A percentile compares a stretch with the other conserved stretches of the same genome.
Evolutionary conservation across 35 echinoderm and acorn worm species (phyloP).

Genomic region (Lytechinus pictus): DNA sequence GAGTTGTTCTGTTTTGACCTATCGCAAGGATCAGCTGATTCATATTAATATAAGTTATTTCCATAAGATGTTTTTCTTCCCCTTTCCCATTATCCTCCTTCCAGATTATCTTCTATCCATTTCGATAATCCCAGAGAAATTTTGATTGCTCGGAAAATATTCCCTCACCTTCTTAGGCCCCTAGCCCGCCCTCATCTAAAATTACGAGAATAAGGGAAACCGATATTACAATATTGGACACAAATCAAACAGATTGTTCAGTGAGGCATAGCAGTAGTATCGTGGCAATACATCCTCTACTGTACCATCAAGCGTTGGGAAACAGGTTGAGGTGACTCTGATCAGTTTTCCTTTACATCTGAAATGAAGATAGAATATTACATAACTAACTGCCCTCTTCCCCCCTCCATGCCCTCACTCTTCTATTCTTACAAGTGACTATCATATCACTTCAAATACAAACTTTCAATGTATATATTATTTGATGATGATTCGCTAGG

Average conservation of each 20-base stretch:
- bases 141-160: background rate
- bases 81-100: too few relatives aligned
- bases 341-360: background rate
- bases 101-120: too few relatives aligned
- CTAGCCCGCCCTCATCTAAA: background rate
- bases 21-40: too few relatives aligned
- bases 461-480: too few relatives aligned
- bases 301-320: background rate
- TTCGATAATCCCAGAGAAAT: background rate
- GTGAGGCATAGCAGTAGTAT: background rate
- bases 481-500: too few relatives aligned
- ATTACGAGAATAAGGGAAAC: background rate
- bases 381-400: background rate
- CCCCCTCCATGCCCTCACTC: background rate
- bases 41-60: too few relatives aligned
- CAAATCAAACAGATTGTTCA: background rate
- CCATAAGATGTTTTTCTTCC: too few relatives aligned
- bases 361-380: background rate
- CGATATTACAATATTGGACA: conserved; percentile 2
- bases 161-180: background rate
- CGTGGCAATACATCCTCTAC: conserved; percentile 4
- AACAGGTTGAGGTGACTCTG: background rate
- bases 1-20: too few relatives aligned
- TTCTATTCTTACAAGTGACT: too few relatives aligned
- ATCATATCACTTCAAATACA: too few relatives aligned